Percentiles rank a stretch among this genome's conserved stretches.
Conservation (phyloP, 1,140 invertebrate genomes). For the Drosophila tani region DNA sequence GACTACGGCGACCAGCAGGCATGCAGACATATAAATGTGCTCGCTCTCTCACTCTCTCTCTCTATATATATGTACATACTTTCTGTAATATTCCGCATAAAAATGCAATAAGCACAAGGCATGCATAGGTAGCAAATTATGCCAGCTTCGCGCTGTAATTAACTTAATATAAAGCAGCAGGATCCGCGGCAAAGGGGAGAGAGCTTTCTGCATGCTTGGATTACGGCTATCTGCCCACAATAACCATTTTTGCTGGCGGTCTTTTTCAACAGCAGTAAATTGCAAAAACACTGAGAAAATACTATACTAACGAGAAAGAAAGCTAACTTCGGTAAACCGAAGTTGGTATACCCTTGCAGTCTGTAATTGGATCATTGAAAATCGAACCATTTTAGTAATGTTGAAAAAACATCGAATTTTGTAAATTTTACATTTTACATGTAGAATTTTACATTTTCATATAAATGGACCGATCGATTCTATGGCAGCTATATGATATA, state of each 20-base stretch:
- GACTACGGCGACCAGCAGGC: conserved; percentile 10
- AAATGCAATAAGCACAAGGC: conserved; percentile 62
- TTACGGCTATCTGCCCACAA: conserved; percentile 19
- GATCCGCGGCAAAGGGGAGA: not conserved
- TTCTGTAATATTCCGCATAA: conserved; percentile 25
- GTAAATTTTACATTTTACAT: no score
- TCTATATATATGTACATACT: conserved; percentile 1
- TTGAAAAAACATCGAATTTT: no score
- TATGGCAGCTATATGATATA: no score
- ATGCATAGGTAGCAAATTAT: conserved; percentile 71
- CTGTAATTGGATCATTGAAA: no score
- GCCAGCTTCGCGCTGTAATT: conserved; percentile 55
- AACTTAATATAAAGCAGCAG: conserved; percentile 60
- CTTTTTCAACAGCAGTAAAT: conserved; percentile 20
- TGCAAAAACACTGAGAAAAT: conserved; percentile 15
- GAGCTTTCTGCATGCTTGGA: conserved; percentile 16
- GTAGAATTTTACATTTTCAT: no score
- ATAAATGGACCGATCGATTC: no score
- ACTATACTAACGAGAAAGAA: no score
- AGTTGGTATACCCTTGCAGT: no score
- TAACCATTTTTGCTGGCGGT: conserved; percentile 16
- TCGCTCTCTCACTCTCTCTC: no score
- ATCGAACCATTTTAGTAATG: no score
- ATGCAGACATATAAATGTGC: conserved; percentile 35
- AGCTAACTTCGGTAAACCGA: no score